Evolutionary conservation across 1,140 invertebrate species (phyloP).

Genomic region (Macrobrachium nipponense): DNA sequence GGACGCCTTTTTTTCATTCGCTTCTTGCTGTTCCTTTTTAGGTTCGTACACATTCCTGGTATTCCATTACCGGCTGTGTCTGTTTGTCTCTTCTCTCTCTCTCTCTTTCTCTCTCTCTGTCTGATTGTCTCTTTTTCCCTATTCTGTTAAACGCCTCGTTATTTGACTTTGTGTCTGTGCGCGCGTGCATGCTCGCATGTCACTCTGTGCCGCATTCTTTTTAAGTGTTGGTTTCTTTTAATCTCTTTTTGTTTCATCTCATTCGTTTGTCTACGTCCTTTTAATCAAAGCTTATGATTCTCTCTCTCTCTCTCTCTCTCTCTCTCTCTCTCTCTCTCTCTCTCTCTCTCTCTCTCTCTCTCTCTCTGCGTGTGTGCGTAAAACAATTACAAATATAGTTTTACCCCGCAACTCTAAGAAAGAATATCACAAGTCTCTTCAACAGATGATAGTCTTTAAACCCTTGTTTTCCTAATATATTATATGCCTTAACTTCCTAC

Average conservation of each 20-base stretch:
- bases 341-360: conserved; percentile 14
- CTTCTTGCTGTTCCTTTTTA: not conserved
- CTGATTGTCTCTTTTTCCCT: not conserved
- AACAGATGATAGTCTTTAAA: too few species aligned
- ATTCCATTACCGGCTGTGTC: too few species aligned
- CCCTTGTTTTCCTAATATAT: too few species aligned
- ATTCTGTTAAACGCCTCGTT: too few species aligned
- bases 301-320: not conserved
- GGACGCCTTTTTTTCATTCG: not conserved
- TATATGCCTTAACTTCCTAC: too few species aligned
- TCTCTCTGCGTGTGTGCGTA: too few species aligned
- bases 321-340: conserved; percentile 16
- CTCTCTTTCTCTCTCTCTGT: not conserved
- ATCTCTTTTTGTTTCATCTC: not conserved
- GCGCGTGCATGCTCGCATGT: not conserved
- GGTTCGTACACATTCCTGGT: not conserved
- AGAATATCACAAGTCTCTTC: too few species aligned
- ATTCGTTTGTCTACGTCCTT: not conserved
- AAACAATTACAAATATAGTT: too few species aligned
- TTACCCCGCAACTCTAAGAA: too few species aligned
- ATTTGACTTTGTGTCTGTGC: not conserved
- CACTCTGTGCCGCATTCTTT: not conserved
- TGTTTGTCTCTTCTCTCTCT: not conserved
- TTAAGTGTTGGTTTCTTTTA: not conserved
- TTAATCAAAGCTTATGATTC: too few species aligned